Base-by-base conservation (phyloP, 2,888 invertebrate species). In the Asteroscopus sphinx region DNA sequence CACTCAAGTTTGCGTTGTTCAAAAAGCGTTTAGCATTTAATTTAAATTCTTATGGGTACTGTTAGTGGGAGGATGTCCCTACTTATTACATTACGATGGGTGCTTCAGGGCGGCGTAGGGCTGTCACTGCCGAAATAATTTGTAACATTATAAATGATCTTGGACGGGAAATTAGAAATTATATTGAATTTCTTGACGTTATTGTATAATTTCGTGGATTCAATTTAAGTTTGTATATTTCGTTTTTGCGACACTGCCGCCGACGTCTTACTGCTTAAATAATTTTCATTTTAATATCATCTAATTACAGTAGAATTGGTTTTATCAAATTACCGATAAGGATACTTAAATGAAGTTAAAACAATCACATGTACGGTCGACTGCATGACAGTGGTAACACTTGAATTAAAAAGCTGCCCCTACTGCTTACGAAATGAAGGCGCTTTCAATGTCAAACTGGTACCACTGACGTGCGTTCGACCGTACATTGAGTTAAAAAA, bases 11-110 rank as follows among this genome's bases (percentile, higher is more conserved):
- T 40, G 17, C 46, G 47, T 21, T 52, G 55, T 63, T 76, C 67
- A 53, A 67, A 71, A 65, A 76, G 39, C 64, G 33, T 54, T 77
- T 58, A 68, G 56, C 36, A 40, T 67, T 68, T 65, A 68, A 65
- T 71, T 75, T 65, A 61, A 75, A 75, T 77, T 68, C 72, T 75
- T 65, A 75, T 59, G 55, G 58, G 57, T 49, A 46, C 62, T 37
- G 62, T 59, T 30, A 55, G 65, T 60, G 63, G 57, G 74, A 80
- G 83, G 81, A 82, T 80, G 83, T 81, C 71, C 74, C 76, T 77
- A 78, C 76, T 81, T 83, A 76, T 77, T 75, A 78, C 70, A 58
- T 52, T 65, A 69, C 68, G 68, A 68, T 70, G 78, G 74, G 77
- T 46, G 68, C 58, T 61, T 49, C 60, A 64, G 74, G 77, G 73